Conservation (phyloP, 2,888 invertebrate genomes). For the Pyrochroa serraticornis region DNA sequence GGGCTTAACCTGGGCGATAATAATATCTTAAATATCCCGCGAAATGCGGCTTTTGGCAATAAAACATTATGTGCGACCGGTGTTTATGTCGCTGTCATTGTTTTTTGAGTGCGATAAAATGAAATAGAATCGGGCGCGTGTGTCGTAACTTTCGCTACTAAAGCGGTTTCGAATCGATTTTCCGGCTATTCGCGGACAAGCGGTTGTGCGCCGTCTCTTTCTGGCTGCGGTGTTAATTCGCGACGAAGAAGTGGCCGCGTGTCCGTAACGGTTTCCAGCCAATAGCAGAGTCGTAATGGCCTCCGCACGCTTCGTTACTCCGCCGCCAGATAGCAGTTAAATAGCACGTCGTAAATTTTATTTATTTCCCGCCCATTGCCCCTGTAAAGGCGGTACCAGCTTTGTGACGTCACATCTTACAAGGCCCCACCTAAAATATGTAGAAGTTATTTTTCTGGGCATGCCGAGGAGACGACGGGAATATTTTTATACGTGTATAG, state of each 20-base stretch:
- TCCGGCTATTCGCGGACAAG: conserved; percentile 62
- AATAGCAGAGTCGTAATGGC: conserved; percentile 67
- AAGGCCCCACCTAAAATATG: conserved; percentile 47
- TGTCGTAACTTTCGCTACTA: conserved; percentile 50
- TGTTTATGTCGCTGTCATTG: conserved; percentile 37
- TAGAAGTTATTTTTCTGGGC: conserved; percentile 8
- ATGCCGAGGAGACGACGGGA: not conserved
- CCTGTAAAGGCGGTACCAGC: conserved; percentile 62
- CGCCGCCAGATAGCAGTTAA: conserved; percentile 65
- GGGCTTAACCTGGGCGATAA: conserved; percentile 45
- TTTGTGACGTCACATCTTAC: conserved; percentile 56
- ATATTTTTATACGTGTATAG: not conserved
- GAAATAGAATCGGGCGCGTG: conserved; percentile 40
- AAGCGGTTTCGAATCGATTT: conserved; percentile 49
- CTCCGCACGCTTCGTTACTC: conserved; percentile 61
- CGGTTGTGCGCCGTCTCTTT: conserved; percentile 46
- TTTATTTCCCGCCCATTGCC: conserved; percentile 66
- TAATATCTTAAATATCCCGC: conserved; percentile 58
- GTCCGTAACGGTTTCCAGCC: conserved; percentile 54
- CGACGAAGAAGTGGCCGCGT: conserved; percentile 30
- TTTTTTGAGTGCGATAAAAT: conserved; percentile 36
- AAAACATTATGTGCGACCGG: conserved; percentile 35
- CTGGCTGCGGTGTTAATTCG: conserved; percentile 36
- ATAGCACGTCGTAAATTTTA: conserved; percentile 61
- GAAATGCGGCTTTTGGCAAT: conserved; percentile 43